phyloP scores from a whole-genome alignment of 35 echinoderm and acorn worm genomes.

The Holothuria glaberrima region DNA sequence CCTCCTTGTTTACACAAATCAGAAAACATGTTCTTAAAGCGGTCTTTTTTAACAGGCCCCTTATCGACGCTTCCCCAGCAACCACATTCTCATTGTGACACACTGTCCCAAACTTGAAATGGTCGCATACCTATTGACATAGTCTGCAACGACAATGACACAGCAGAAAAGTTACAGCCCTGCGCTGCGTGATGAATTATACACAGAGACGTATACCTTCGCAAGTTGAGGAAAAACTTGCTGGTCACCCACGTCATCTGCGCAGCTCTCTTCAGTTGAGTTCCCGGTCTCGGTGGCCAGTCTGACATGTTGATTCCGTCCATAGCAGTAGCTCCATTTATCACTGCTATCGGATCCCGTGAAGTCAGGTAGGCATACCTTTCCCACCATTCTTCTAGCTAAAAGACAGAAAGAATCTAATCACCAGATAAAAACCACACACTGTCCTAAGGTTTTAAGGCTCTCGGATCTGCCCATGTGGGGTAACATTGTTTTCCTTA shows the following conservation, averaged over 20 bases:
- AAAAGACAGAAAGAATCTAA: neutral
- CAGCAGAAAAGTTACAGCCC: too few relatives aligned
- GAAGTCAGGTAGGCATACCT: conserved; percentile 25
- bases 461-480: neutral
- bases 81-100: neutral
- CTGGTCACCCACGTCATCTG: neutral
- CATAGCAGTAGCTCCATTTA: conserved; percentile 1
- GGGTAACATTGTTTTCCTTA: neutral
- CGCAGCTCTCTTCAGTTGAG: conserved; percentile 38
- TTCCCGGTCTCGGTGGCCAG: conserved; percentile 46
- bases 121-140: too few relatives aligned
- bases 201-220: neutral
- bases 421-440: neutral
- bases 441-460: neutral
- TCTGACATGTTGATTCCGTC: conserved; percentile 16
- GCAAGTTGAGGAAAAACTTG: conserved; percentile 20
- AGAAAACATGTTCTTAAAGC: too few relatives aligned
- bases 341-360: conserved; percentile 39
- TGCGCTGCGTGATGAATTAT: neutral
- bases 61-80: neutral
- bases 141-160: too few relatives aligned
- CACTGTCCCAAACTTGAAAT: too few relatives aligned
- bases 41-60: too few relatives aligned
- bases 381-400: conserved; percentile 68
- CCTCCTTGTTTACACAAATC: too few relatives aligned